A percentile compares a stretch with the other conserved stretches of the same genome.
phyloP scores from a whole-genome alignment of 2,888 invertebrate genomes.

The Hypsopygia costalis region DNA sequence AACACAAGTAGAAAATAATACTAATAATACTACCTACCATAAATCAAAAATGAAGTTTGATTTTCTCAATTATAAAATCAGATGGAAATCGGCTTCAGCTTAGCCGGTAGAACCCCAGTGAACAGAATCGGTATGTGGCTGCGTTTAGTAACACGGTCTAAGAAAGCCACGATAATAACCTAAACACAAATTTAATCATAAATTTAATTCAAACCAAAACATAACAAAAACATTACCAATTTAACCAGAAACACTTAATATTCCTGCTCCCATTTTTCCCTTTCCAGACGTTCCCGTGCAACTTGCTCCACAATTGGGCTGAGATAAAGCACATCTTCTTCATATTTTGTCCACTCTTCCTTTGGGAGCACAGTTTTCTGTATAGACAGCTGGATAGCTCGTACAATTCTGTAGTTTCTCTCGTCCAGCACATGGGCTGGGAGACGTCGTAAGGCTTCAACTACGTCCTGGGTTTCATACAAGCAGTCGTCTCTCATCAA shows the following conservation, averaged over 20 bases:
- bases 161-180: no score
- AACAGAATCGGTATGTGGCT: no score
- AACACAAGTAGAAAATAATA: no score
- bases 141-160: no score
- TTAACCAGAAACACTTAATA: conserved; percentile 22
- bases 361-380: conserved; percentile 32
- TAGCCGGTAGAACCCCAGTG: no score
- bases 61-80: no score
- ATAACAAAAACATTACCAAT: neutral
- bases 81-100: no score
- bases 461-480: conserved; percentile 82
- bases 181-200: no score
- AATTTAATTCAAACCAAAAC: neutral
- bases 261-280: conserved; percentile 83
- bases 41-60: no score
- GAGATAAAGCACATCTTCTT: conserved; percentile 87
- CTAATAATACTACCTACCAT: no score
- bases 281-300: conserved; percentile 83
- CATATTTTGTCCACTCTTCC: conserved; percentile 89
- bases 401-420: neutral
- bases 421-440: neutral
- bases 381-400: neutral
- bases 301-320: conserved; percentile 87
- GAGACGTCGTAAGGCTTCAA: conserved; percentile 80
- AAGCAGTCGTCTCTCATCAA: conserved; percentile 85